Conservation (phyloP, 2,797 vertebrate genomes). For the Sardinella longiceps region DNA sequence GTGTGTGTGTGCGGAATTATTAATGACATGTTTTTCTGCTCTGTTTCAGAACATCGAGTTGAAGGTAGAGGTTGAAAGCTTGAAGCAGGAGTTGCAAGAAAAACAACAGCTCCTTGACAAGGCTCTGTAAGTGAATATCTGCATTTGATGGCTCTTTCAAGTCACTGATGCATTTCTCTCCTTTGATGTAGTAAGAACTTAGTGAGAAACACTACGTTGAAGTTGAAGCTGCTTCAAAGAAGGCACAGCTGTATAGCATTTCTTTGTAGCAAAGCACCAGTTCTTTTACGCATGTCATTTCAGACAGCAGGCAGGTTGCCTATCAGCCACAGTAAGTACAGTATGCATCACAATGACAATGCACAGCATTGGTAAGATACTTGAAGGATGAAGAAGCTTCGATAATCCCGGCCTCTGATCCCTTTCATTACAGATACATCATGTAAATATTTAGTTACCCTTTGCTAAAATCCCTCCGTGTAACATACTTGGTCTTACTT, state of each 20-base stretch:
- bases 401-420: not conserved
- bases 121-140: slow-evolving; percentile 81
- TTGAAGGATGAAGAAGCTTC: too few relatives aligned
- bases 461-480: not conserved
- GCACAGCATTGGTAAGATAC: not conserved
- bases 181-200: too few relatives aligned
- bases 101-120: slow-evolving; percentile 90
- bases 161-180: not conserved
- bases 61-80: slow-evolving; percentile 97
- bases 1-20: not conserved
- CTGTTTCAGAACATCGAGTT: slow-evolving; percentile 93
- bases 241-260: not conserved
- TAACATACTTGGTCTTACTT: not conserved
- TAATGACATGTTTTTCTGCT: slow-evolving; percentile 37
- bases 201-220: too few relatives aligned
- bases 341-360: not conserved
- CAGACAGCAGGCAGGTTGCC: too few relatives aligned
- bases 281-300: too few relatives aligned
- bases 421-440: not conserved
- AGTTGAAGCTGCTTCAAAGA: not conserved
- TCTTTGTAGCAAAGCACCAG: too few relatives aligned
- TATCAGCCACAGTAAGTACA: too few relatives aligned
- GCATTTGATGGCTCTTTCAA: not conserved
- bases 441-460: not conserved
- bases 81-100: slow-evolving; percentile 94